Conservation (phyloP, 2,888 invertebrate genomes). For the Serripes groenlandicus region DNA sequence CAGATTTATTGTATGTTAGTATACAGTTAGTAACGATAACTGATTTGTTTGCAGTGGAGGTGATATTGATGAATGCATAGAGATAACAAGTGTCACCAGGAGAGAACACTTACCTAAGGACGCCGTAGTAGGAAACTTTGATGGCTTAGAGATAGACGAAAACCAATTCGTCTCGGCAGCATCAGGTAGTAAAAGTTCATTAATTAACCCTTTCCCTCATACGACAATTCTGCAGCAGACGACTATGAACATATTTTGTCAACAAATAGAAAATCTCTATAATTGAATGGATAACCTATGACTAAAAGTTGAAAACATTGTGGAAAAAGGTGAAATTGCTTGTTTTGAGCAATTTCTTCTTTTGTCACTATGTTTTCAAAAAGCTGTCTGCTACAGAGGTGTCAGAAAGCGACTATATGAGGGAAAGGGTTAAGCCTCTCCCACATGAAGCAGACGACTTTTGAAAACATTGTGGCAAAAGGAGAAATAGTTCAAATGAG, state of each 20-base stretch:
- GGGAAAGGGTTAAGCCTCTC: not conserved
- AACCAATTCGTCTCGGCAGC: constrained; percentile 70
- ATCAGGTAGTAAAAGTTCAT: constrained; percentile 54
- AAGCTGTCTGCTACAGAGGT: too few species aligned
- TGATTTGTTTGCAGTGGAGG: not conserved
- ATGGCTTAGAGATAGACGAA: constrained; percentile 52
- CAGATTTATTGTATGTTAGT: too few species aligned
- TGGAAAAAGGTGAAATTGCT: too few species aligned
- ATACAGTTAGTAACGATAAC: too few species aligned
- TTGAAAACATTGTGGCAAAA: not conserved
- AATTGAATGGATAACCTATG: too few species aligned
- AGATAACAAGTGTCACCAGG: constrained; percentile 53
- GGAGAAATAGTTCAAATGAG: not conserved
- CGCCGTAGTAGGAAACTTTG: constrained; percentile 28
- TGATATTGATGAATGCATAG: constrained; percentile 34
- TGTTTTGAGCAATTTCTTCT: too few species aligned
- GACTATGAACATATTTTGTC: too few species aligned
- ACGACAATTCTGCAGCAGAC: too few species aligned
- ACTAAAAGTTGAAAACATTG: too few species aligned
- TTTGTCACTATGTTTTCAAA: too few species aligned
- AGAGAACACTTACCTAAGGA: constrained; percentile 42
- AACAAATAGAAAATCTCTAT: too few species aligned
- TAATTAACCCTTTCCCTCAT: not conserved
- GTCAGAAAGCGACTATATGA: too few species aligned
- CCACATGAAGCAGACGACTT: not conserved